phyloP scores from a whole-genome alignment of 2,888 invertebrate genomes.

The Atethmia centrago region DNA sequence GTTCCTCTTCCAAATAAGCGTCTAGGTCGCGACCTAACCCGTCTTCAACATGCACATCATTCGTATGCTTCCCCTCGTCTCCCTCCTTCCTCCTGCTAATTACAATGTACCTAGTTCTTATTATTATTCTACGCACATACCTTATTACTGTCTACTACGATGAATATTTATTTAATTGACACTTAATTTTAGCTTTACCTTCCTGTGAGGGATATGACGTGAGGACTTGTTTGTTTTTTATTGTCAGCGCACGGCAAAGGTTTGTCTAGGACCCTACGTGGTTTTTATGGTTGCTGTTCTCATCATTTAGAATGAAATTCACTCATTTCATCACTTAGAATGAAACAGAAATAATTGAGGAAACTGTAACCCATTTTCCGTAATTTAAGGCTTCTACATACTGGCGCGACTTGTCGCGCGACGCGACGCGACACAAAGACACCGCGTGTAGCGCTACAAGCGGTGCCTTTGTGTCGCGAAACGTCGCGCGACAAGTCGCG shows the following conservation, averaged over 20 bases:
- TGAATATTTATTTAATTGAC: slow-evolving; percentile 66
- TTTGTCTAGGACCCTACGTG: no score
- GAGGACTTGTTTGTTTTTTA: slow-evolving; percentile 19
- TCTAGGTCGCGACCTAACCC: slow-evolving; percentile 57
- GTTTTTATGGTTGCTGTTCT: not conserved
- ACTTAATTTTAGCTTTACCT: slow-evolving; percentile 50
- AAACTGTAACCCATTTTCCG: no score
- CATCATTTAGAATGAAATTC: no score
- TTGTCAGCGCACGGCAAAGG: not conserved
- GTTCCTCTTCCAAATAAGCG: slow-evolving; percentile 55
- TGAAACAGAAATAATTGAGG: not conserved
- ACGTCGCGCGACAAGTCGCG: no score
- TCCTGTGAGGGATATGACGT: slow-evolving; percentile 35
- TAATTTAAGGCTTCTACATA: no score
- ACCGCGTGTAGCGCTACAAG: no score
- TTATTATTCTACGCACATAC: slow-evolving; percentile 31
- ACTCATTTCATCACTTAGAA: not conserved
- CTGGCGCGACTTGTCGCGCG: no score
- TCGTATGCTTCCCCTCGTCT: slow-evolving; percentile 35
- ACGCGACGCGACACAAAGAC: no score
- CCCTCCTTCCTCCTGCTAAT: slow-evolving; percentile 56
- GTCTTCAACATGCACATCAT: slow-evolving; percentile 21
- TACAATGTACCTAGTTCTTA: slow-evolving; percentile 26
- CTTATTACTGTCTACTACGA: slow-evolving; percentile 48
- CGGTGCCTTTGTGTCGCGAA: no score